Percentiles rank a stretch among this genome's conserved stretches.
These are phyloP conservation scores for Sula dactylatra DNA, from an alignment of 2,113 vertebrate genomes.

Conservation along the genomic window DNA sequence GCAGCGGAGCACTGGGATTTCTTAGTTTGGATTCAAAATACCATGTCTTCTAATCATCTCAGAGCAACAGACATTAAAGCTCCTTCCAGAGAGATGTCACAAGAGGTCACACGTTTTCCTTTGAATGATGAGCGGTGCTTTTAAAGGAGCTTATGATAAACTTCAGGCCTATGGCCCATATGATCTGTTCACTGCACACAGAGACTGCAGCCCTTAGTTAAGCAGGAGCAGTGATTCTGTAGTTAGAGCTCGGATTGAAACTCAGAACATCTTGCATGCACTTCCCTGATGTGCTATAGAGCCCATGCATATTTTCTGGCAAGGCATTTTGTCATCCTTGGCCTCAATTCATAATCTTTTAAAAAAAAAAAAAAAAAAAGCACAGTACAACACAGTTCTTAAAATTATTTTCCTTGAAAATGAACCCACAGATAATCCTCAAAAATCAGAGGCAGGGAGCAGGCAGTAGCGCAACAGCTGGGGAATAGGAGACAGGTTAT, in stretches of 20 bases:
- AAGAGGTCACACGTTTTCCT: slow-evolving; percentile 36
- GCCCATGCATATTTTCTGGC: not conserved
- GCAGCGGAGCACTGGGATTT: not conserved
- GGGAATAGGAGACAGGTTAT: not conserved
- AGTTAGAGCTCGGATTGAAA: not conserved
- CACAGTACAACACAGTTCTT: not conserved
- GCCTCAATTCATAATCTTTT: not conserved
- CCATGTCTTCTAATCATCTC: slow-evolving; percentile 11
- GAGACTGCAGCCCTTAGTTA: not conserved
- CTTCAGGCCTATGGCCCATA: not conserved
- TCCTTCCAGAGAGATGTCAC: slow-evolving; percentile 38
- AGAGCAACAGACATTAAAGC: slow-evolving; percentile 46
- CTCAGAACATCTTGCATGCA: not conserved
- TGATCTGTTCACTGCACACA: not conserved
- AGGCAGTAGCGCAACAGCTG: not conserved
- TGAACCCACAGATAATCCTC: not conserved
- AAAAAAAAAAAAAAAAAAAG: not conserved
- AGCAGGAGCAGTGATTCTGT: not conserved
- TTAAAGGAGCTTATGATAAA: slow-evolving; percentile 58
- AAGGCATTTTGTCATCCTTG: not conserved
- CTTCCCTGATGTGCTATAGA: not conserved
- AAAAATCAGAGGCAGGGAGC: not conserved
- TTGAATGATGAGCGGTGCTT: not conserved
- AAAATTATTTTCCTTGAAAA: not conserved
- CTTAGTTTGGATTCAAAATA: slow-evolving; percentile 19